These are phyloP conservation scores for Julus scandinavius DNA, from an alignment of 2,888 invertebrate genomes.

Conservation along the genomic window DNA sequence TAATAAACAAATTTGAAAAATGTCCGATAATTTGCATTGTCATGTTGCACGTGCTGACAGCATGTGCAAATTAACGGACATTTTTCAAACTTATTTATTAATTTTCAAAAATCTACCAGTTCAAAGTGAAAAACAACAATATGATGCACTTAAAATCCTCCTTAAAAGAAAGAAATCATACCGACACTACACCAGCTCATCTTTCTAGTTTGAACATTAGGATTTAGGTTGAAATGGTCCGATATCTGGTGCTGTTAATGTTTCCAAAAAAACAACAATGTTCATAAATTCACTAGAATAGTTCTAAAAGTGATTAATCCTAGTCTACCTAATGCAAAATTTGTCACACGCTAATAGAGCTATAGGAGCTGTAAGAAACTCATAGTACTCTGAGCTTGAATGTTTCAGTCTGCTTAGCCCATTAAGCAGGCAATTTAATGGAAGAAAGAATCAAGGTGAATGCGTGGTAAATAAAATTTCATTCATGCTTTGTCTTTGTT, in stretches of 20 bases:
- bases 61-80: too few relatives aligned
- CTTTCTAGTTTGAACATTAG: too few relatives aligned
- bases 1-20: too few relatives aligned
- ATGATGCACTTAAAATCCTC: too few relatives aligned
- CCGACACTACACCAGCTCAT: too few relatives aligned
- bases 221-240: too few relatives aligned
- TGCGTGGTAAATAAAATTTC: background rate
- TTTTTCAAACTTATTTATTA: too few relatives aligned
- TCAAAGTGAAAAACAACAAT: too few relatives aligned
- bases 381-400: background rate
- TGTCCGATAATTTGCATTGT: too few relatives aligned
- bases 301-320: background rate
- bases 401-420: background rate
- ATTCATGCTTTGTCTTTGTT: background rate
- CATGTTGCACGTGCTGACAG: too few relatives aligned
- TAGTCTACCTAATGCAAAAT: background rate
- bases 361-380: background rate
- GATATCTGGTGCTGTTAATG: background rate
- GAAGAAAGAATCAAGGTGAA: background rate
- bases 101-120: too few relatives aligned
- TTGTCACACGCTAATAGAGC: background rate
- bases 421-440: conserved; percentile 16
- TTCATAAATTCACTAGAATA: background rate
- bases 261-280: background rate
- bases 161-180: too few relatives aligned